Evolutionary conservation across 1,140 invertebrate genomes (phyloP).

Genomic region (Conus ventricosus): DNA sequence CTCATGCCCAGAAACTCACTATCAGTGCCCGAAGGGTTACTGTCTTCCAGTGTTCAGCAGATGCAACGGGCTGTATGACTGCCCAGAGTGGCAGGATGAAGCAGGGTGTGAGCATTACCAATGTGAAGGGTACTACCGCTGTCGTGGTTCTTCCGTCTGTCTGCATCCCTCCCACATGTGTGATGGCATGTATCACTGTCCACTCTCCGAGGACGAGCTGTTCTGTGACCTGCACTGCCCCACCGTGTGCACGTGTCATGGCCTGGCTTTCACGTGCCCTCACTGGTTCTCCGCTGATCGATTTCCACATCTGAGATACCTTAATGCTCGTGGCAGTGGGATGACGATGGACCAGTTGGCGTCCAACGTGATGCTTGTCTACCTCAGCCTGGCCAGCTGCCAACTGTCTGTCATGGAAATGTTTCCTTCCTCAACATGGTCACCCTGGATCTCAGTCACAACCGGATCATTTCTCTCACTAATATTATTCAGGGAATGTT

Average conservation of each 20-base stretch:
- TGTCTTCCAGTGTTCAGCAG: slow-evolving; percentile 31
- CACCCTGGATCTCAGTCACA: neutral
- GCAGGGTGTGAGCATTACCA: neutral
- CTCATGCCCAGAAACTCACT: slow-evolving; percentile 18
- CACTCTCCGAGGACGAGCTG: slow-evolving; percentile 33
- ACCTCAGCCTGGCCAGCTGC: neutral
- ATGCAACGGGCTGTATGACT: slow-evolving; percentile 40
- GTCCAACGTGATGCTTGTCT: neutral
- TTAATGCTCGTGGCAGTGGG: neutral
- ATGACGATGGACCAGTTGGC: neutral
- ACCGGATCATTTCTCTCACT: neutral
- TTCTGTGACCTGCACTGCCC: slow-evolving; percentile 34
- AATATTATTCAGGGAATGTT: neutral
- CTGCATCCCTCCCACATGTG: slow-evolving; percentile 31
- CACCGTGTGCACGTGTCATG: slow-evolving; percentile 24
- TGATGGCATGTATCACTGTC: slow-evolving; percentile 36
- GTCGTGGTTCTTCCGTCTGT: slow-evolving; percentile 27
- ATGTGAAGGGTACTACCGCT: slow-evolving; percentile 32
- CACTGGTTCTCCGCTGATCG: neutral
- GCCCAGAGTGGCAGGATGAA: slow-evolving; percentile 37
- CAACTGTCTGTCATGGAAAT: neutral
- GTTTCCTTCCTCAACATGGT: neutral
- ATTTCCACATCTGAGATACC: neutral
- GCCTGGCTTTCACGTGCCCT: slow-evolving; percentile 24
- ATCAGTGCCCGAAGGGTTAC: neutral